Conservation (phyloP, 1,140 invertebrate genomes). For the Saccostrea cuccullata region DNA sequence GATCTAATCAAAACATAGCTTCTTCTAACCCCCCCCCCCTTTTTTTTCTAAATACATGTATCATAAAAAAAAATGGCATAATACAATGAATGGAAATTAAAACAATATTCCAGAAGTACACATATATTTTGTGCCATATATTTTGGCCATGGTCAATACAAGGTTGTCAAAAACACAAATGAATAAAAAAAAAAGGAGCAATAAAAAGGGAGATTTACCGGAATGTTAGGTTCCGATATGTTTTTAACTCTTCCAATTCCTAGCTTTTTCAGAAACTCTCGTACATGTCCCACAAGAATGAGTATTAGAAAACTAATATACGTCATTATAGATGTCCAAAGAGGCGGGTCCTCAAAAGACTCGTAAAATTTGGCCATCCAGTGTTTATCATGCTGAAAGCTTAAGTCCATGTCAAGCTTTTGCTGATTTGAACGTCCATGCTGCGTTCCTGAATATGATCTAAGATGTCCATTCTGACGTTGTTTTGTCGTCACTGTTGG, state of each 20-base stretch:
- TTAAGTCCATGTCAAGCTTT: background rate
- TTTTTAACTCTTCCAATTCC: conserved; percentile 30
- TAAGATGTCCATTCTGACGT: background rate
- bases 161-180: too few species aligned
- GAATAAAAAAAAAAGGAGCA: background rate
- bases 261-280: conserved; percentile 16
- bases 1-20: too few species aligned
- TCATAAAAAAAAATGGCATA: too few species aligned
- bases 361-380: conserved; percentile 11
- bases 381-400: background rate
- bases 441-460: conserved; percentile 1
- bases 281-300: conserved; percentile 16
- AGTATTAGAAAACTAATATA: conserved; percentile 32
- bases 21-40: too few species aligned
- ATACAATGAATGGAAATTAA: too few species aligned
- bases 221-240: conserved; percentile 28
- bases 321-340: conserved; percentile 10
- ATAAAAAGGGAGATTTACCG: background rate
- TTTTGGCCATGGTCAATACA: too few species aligned
- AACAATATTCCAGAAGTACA: too few species aligned
- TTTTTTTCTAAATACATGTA: too few species aligned
- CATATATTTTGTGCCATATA: too few species aligned
- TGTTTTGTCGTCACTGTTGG: conserved; percentile 7
- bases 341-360: background rate
- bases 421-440: conserved; percentile 2